Percentiles rank a stretch among this genome's conserved stretches.
Evolutionary conservation across 23 tunicate species (phyloP).

Genomic region (Styela clava): DNA sequence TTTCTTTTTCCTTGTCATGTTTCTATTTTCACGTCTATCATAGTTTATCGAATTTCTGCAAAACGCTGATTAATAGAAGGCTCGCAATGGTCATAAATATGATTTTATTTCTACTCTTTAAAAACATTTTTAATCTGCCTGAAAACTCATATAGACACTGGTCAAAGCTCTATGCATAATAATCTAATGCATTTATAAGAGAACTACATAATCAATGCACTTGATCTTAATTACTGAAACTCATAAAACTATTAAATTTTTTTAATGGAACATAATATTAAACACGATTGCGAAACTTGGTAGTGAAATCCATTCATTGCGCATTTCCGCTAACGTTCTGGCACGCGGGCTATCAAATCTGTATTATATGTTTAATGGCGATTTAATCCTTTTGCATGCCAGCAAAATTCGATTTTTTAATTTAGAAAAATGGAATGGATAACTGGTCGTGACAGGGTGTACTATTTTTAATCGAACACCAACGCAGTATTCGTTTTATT

Average conservation of each 20-base stretch:
- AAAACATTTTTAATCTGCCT: too few species aligned
- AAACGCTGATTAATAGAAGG: too few species aligned
- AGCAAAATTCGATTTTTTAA: background rate
- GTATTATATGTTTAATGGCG: too few species aligned
- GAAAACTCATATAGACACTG: too few species aligned
- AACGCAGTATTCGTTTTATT: background rate
- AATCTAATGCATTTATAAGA: background rate
- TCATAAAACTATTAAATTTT: background rate
- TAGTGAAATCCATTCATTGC: background rate
- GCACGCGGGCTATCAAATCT: too few species aligned
- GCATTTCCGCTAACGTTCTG: background rate
- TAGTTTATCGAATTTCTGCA: too few species aligned
- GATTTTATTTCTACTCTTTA: too few species aligned
- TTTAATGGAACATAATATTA: background rate
- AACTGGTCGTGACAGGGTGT: background rate
- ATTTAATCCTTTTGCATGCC: too few species aligned
- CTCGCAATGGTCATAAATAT: too few species aligned
- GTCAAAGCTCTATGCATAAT: too few species aligned
- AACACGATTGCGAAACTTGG: background rate
- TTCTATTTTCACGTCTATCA: too few species aligned
- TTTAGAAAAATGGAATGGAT: background rate
- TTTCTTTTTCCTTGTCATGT: too few species aligned
- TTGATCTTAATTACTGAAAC: background rate
- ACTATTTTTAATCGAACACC: background rate
- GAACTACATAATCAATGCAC: background rate